phyloP scores from a whole-genome alignment of 2,888 invertebrate genomes.

The Hyposoter didymator region DNA sequence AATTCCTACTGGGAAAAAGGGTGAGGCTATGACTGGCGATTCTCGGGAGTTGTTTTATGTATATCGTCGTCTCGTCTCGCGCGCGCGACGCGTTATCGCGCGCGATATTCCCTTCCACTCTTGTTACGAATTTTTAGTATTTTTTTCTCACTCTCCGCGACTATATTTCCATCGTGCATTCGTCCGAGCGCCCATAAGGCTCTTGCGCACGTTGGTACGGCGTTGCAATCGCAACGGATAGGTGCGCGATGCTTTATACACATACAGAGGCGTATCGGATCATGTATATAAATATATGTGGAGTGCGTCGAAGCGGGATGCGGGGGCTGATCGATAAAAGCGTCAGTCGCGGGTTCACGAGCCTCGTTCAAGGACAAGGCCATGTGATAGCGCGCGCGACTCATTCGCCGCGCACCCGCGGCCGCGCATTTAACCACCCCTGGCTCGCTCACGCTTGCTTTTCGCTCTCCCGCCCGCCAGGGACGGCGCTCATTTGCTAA shows the following conservation, averaged over 20 bases:
- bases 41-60: slow-evolving; percentile 26
- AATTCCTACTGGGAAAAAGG: slow-evolving; percentile 59
- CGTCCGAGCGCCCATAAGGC: slow-evolving; percentile 39
- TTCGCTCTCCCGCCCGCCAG: slow-evolving; percentile 54
- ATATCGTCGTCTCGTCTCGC: slow-evolving; percentile 52
- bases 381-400: slow-evolving; percentile 84
- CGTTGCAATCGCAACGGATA: slow-evolving; percentile 80
- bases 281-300: slow-evolving; percentile 61
- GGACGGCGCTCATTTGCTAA: slow-evolving; percentile 50
- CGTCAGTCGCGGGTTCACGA: slow-evolving; percentile 83
- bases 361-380: slow-evolving; percentile 87
- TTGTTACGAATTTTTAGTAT: slow-evolving; percentile 31
- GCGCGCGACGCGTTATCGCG: slow-evolving; percentile 59
- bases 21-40: slow-evolving; percentile 63
- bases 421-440: slow-evolving; percentile 81
- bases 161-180: neutral
- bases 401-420: slow-evolving; percentile 79
- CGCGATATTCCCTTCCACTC: slow-evolving; percentile 37
- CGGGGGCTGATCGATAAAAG: slow-evolving; percentile 84
- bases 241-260: slow-evolving; percentile 70
- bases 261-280: slow-evolving; percentile 21
- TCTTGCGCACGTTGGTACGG: slow-evolving; percentile 75
- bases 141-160: slow-evolving; percentile 27
- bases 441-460: slow-evolving; percentile 65
- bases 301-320: slow-evolving; percentile 82